These are phyloP conservation scores for Heliconius sara DNA, from an alignment of 2,888 invertebrate species.

Conservation along the genomic window DNA sequence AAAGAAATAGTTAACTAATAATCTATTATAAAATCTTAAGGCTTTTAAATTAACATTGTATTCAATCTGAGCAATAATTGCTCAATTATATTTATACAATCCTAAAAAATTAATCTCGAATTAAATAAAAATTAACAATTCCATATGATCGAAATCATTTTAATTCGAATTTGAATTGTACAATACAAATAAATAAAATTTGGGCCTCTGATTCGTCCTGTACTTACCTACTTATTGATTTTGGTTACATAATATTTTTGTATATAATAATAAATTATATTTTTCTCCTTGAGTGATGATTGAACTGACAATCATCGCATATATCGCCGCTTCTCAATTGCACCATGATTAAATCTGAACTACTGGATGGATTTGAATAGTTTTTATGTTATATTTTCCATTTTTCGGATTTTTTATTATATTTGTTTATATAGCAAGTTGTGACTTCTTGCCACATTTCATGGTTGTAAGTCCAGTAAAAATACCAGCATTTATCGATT, in stretches of 20 bases:
- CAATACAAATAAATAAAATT: not conserved
- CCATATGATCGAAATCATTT: not conserved
- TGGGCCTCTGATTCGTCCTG: not conserved
- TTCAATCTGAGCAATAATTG: not conserved
- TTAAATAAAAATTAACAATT: not conserved
- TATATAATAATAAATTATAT: not conserved
- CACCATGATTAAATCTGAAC: not conserved
- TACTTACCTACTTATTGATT: not conserved
- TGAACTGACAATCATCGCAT: not conserved
- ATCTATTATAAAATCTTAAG: constrained; percentile 13
- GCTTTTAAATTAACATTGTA: not conserved
- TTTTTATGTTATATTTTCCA: not conserved
- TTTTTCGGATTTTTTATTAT: not conserved
- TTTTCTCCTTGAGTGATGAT: not conserved
- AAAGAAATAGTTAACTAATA: constrained; percentile 15
- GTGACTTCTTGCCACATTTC: not conserved
- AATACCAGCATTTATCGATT: not conserved
- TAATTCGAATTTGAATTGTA: not conserved
- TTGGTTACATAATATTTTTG: too few relatives aligned
- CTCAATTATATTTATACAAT: not conserved
- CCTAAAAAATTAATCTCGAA: not conserved
- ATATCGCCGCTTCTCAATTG: not conserved
- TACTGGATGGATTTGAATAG: too few relatives aligned
- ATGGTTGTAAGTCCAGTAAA: not conserved
- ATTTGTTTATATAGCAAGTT: not conserved